These are phyloP conservation scores for Sclerodermus sp. DNA, from an alignment of 2,888 invertebrate species.

Conservation along the genomic window DNA sequence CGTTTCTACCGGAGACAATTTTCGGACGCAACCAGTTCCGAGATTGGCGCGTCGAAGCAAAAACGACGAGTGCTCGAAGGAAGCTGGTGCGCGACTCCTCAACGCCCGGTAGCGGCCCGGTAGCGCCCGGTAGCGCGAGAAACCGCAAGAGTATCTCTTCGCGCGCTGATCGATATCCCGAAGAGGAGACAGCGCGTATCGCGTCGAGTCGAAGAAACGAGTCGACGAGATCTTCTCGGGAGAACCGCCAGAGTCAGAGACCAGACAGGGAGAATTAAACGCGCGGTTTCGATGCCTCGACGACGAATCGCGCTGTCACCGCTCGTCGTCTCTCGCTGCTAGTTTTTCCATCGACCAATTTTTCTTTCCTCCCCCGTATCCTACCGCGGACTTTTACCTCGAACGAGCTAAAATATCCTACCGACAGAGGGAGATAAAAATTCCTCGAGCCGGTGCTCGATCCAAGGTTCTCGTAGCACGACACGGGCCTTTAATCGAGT, in stretches of 20 bases:
- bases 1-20: too few relatives aligned
- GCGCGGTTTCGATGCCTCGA: not conserved
- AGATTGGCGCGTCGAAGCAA: too few relatives aligned
- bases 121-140: slow-evolving; percentile 10
- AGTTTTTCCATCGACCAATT: slow-evolving; percentile 11
- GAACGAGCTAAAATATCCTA: too few relatives aligned
- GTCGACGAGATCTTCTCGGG: slow-evolving; percentile 2
- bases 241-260: slow-evolving; percentile 4
- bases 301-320: slow-evolving; percentile 1
- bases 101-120: too few relatives aligned
- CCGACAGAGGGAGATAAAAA: too few relatives aligned
- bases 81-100: too few relatives aligned
- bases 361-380: not conserved
- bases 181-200: not conserved
- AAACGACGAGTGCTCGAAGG: too few relatives aligned
- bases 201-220: slow-evolving; percentile 15
- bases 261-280: slow-evolving; percentile 2
- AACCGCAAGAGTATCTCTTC: slow-evolving; percentile 20
- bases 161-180: slow-evolving; percentile 20
- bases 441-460: too few relatives aligned
- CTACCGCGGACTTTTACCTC: too few relatives aligned
- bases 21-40: too few relatives aligned
- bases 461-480: too few relatives aligned
- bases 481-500: too few relatives aligned
- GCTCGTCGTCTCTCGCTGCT: slow-evolving; percentile 6